These are phyloP conservation scores for Epistrophe eligans DNA, from an alignment of 2,888 invertebrate genomes.

Conservation along the genomic window DNA sequence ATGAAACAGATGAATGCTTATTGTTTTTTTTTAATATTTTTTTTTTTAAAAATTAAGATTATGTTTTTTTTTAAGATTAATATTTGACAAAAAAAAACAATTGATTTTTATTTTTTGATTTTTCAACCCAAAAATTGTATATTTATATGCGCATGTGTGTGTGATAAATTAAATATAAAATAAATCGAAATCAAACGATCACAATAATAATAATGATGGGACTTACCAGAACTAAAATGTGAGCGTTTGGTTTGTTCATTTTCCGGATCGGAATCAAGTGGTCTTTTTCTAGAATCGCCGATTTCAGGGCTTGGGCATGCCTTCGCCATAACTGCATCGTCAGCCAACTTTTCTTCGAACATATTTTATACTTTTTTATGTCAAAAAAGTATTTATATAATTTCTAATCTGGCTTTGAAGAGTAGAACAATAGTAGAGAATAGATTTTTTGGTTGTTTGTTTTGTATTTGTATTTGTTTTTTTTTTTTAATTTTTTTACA, in stretches of 20 bases:
- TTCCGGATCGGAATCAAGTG: slow-evolving; percentile 92
- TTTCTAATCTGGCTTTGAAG: slow-evolving; percentile 77
- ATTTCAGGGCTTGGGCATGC: slow-evolving; percentile 97
- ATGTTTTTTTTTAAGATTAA: slow-evolving; percentile 2
- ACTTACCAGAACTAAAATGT: slow-evolving; percentile 95
- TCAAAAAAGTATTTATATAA: slow-evolving; percentile 74
- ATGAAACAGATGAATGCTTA: slow-evolving; percentile 18
- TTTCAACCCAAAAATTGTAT: slow-evolving; percentile 65
- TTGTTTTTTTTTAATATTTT: not conserved
- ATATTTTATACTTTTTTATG: slow-evolving; percentile 60
- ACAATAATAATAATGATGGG: slow-evolving; percentile 75
- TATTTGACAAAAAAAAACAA: slow-evolving; percentile 6
- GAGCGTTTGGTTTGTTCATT: slow-evolving; percentile 95
- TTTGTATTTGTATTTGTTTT: slow-evolving; percentile 54
- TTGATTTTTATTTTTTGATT: slow-evolving; percentile 5
- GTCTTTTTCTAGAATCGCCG: slow-evolving; percentile 94
- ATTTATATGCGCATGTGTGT: slow-evolving; percentile 77
- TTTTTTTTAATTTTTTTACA: slow-evolving; percentile 63
- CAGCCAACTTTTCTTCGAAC: slow-evolving; percentile 88
- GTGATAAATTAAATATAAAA: slow-evolving; percentile 77
- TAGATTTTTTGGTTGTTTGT: slow-evolving; percentile 56
- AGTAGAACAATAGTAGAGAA: slow-evolving; percentile 74
- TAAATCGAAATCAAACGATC: slow-evolving; percentile 76
- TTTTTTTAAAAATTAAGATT: slow-evolving; percentile 5
- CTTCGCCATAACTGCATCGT: slow-evolving; percentile 94